These are phyloP conservation scores for Tragelaphus eurycerus DNA, from an alignment of 2,797 vertebrate genomes.

Conservation along the genomic window DNA sequence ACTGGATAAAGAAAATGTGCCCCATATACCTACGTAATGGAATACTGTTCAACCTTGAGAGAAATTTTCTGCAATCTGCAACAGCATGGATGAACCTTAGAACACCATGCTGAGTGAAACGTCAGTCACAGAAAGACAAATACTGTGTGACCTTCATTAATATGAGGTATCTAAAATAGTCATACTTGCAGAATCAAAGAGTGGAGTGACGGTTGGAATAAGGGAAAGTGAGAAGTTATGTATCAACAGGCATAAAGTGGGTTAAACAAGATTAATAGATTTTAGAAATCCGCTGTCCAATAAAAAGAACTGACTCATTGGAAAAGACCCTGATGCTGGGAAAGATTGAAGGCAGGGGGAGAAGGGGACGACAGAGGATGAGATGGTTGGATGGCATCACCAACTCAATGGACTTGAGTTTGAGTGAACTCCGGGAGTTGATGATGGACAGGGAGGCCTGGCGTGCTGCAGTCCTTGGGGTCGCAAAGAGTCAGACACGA, in stretches of 20 bases:
- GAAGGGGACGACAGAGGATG: not conserved
- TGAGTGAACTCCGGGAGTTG: not conserved
- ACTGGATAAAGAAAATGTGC: not conserved
- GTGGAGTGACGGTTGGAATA: not conserved
- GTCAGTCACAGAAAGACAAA: not conserved
- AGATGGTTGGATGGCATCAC: not conserved
- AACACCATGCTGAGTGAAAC: not conserved
- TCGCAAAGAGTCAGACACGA: not conserved
- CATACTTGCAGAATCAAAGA: not conserved
- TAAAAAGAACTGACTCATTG: not conserved
- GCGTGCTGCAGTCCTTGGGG: not conserved
- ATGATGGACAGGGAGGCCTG: not conserved
- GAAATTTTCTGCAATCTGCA: not conserved
- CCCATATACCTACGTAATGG: not conserved
- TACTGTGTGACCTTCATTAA: not conserved
- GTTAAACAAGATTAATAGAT: not conserved
- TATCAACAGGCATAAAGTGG: not conserved
- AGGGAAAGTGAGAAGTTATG: not conserved
- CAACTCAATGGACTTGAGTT: not conserved
- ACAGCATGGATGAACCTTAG: not conserved
- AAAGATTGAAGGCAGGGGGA: not conserved
- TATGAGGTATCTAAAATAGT: not conserved
- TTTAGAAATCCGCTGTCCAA: not conserved
- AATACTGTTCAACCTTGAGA: not conserved
- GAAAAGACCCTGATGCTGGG: not conserved